Percentiles rank a stretch among this genome's conserved stretches.
phyloP scores from a whole-genome alignment of 1,140 invertebrate species.

The Chymomyza costata region DNA sequence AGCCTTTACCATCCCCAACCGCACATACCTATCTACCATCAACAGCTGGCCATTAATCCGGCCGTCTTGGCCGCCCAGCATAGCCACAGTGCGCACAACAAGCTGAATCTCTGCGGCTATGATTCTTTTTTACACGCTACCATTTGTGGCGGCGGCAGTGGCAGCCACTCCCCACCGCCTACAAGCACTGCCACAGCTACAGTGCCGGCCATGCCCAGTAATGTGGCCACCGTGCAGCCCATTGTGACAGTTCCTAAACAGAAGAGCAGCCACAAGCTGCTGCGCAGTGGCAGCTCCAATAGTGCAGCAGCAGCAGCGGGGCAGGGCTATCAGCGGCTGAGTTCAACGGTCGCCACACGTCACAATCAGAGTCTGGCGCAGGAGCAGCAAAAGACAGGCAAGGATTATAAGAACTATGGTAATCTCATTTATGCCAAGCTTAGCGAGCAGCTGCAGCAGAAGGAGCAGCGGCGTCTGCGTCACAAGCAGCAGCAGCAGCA shows the following conservation, averaged over 20 bases:
- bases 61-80: conserved; percentile 67
- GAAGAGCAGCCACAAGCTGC: conserved; percentile 19
- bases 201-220: conserved; percentile 28
- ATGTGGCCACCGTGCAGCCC: conserved; percentile 67
- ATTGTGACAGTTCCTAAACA: conserved; percentile 34
- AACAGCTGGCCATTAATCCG: conserved; percentile 74
- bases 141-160: conserved; percentile 75
- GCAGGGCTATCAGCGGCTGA: conserved; percentile 58
- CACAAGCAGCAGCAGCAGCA: conserved; percentile 49
- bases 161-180: conserved; percentile 51
- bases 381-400: conserved; percentile 33
- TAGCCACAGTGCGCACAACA: conserved; percentile 60
- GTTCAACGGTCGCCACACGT: conserved; percentile 11
- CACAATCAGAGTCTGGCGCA: conserved; percentile 15
- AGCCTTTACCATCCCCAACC: conserved; percentile 76
- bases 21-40: conserved; percentile 76
- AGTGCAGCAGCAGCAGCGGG: conserved; percentile 1
- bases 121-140: conserved; percentile 79
- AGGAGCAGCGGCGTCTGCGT: conserved; percentile 48
- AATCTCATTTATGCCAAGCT: conserved; percentile 71
- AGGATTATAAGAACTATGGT: conserved; percentile 67
- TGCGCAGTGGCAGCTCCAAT: conserved; percentile 19
- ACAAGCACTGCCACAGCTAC: conserved; percentile 33
- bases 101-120: conserved; percentile 79
- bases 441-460: conserved; percentile 67